phyloP scores from a whole-genome alignment of 2,888 invertebrate species.

The Pterostichus niger region DNA sequence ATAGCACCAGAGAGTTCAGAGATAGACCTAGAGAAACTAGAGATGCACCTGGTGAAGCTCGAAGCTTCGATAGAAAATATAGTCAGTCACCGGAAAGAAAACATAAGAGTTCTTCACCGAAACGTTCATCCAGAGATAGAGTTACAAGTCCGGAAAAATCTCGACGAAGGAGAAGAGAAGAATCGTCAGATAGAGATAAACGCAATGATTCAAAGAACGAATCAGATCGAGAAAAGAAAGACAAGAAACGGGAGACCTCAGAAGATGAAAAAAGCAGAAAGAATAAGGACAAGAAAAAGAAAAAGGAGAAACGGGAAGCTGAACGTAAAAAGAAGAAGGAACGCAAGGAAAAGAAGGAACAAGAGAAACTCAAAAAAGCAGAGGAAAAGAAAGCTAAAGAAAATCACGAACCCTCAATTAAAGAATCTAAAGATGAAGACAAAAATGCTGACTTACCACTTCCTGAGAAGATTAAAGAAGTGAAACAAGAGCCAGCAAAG shows the following conservation, averaged over 20 bases:
- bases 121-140: constrained; percentile 68
- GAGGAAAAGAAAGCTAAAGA: constrained; percentile 80
- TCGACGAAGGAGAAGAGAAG: constrained; percentile 73
- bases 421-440: constrained; percentile 73
- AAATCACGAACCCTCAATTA: constrained; percentile 73
- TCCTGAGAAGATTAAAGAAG: constrained; percentile 70
- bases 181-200: constrained; percentile 75
- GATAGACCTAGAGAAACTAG: constrained; percentile 73
- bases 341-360: constrained; percentile 73
- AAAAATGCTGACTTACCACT: constrained; percentile 68
- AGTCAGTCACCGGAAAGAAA: constrained; percentile 72
- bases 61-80: constrained; percentile 75
- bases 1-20: constrained; percentile 69
- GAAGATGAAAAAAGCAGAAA: constrained; percentile 72
- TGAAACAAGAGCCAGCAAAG: constrained; percentile 70
- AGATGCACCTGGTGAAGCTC: constrained; percentile 70
- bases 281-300: constrained; percentile 73
- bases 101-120: constrained; percentile 66
- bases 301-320: constrained; percentile 73
- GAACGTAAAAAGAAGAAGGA: constrained; percentile 75
- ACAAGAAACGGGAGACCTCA: constrained; percentile 75
- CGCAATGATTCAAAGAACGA: constrained; percentile 68
- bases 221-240: constrained; percentile 68
- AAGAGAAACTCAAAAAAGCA: constrained; percentile 73
- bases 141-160: constrained; percentile 73